These are phyloP conservation scores for Craterocephalus amniculus DNA, from an alignment of 2,797 vertebrate species.

Conservation along the genomic window DNA sequence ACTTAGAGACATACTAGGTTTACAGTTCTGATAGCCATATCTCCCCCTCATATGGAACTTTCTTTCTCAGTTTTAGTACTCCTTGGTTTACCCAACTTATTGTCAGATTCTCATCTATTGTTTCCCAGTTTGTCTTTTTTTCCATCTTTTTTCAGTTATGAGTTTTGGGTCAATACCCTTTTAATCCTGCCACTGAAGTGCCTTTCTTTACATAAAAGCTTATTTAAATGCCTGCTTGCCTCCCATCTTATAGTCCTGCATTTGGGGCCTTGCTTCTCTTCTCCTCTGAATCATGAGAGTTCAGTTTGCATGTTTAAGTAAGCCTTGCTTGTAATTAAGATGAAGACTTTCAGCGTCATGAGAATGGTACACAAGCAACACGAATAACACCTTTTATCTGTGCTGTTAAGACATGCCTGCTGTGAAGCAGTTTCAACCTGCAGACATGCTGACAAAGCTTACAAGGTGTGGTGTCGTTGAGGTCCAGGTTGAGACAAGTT, in stretches of 20 bases:
- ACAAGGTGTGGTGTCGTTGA: not conserved
- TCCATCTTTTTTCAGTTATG: too few relatives aligned
- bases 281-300: not conserved
- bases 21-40: too few relatives aligned
- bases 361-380: conserved; percentile 8
- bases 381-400: conserved; percentile 1
- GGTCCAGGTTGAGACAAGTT: conserved; percentile 61
- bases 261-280: not conserved
- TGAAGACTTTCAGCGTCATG: not conserved
- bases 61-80: too few relatives aligned
- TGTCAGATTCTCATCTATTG: too few relatives aligned
- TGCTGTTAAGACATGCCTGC: conserved; percentile 12
- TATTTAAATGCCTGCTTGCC: not conserved
- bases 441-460: conserved; percentile 27
- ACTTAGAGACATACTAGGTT: too few relatives aligned
- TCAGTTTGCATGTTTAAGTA: not conserved
- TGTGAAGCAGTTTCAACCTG: conserved; percentile 12
- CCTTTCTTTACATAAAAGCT: not conserved
- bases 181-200: not conserved
- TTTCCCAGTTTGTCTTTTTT: too few relatives aligned
- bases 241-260: not conserved
- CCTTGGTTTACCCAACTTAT: too few relatives aligned
- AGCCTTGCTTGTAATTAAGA: not conserved
- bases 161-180: too few relatives aligned
- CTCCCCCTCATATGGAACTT: too few relatives aligned